Evolutionary conservation across 2,797 vertebrate genomes (phyloP), one percentile per base, ranked within the genome.

Genomic region (Aplochiton taeniatus): DNA sequence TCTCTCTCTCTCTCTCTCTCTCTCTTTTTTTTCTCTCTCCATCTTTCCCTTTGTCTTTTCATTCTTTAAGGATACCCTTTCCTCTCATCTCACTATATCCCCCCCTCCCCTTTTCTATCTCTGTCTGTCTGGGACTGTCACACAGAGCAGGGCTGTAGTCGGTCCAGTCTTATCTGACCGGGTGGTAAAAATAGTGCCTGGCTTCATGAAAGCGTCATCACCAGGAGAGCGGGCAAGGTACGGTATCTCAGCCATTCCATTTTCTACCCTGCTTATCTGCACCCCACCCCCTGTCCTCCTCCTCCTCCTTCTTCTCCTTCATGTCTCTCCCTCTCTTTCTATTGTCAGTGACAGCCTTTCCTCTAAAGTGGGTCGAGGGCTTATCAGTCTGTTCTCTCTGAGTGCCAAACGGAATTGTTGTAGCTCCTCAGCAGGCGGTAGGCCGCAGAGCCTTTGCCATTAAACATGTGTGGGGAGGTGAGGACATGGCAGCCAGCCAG

Each of bases 161-260:
- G n/a, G n/a, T n/a, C n/a, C n/a, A n/a, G n/a, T n/a, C n/a, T n/a
- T n/a, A n/a, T n/a, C n/a, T n/a, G n/a, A n/a, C n/a, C n/a, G n/a
- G n/a, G n/a, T n/a, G n/a, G n/a, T n/a, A n/a, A n/a, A n/a, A n/a
- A n/a, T n/a, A n/a, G n/a, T n/a, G n/a, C n/a, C n/a, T n/a, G n/a
- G n/a, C n/a, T n/a, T n/a, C n/a, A n/a, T n/a, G n/a, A n/a, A n/a
- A n/a, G n/a, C n/a, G n/a, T 46, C 66, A 58, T 74, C 49, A 67
- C 62, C 69, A 74, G 74, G 72, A 79, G 49, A 81, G 64, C 45
- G 31, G 41, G 41, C 48, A 1, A 14, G 52, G 12, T 42, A 72
- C 52, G 78, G 31, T 80, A 85, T 86, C 83, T 45, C 41, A 0
- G 49, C 64, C 74, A 59, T 60, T 61, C 65, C 66, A 70, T 42